A percentile compares a stretch with the other conserved stretches of the same genome.
Conservation (phyloP, 2,797 vertebrate species). For the Enteromius unitaeniatus region DNA sequence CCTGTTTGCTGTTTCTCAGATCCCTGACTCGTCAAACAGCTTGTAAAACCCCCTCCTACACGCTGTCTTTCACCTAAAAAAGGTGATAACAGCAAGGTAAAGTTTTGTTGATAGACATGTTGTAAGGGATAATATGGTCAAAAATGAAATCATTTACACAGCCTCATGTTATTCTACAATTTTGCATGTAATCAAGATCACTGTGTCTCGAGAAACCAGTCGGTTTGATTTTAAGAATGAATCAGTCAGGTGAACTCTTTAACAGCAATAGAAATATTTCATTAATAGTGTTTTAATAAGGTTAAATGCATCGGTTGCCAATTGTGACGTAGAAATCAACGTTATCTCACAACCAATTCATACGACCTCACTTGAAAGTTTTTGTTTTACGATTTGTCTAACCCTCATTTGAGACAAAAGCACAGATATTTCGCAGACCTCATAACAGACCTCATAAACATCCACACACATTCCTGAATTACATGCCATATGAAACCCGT, state of each 20-base stretch:
- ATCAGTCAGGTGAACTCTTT: background rate
- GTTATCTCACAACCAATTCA: too few relatives aligned
- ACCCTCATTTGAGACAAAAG: background rate
- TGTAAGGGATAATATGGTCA: background rate
- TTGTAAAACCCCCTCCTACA: slow-evolving; percentile 35
- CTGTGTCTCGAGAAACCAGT: background rate
- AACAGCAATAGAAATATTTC: background rate
- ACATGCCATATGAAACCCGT: background rate
- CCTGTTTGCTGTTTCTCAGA: slow-evolving; percentile 17
- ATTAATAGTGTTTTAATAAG: background rate
- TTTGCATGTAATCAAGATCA: background rate
- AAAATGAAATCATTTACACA: background rate
- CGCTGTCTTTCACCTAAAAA: slow-evolving; percentile 22
- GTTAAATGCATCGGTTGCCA: background rate
- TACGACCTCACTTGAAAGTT: too few relatives aligned
- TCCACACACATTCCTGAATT: slow-evolving; percentile 34
- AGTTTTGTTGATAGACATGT: slow-evolving; percentile 22
- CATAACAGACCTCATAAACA: slow-evolving; percentile 48
- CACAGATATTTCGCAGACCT: background rate
- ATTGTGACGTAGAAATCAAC: background rate
- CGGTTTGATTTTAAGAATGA: background rate
- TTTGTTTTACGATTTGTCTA: too few relatives aligned
- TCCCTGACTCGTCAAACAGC: slow-evolving; percentile 31
- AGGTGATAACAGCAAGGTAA: slow-evolving; percentile 10
- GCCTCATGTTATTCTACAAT: background rate